These are phyloP conservation scores for Orientallactaga bullata DNA, from an alignment of 2,113 vertebrate genomes.

Conservation along the genomic window DNA sequence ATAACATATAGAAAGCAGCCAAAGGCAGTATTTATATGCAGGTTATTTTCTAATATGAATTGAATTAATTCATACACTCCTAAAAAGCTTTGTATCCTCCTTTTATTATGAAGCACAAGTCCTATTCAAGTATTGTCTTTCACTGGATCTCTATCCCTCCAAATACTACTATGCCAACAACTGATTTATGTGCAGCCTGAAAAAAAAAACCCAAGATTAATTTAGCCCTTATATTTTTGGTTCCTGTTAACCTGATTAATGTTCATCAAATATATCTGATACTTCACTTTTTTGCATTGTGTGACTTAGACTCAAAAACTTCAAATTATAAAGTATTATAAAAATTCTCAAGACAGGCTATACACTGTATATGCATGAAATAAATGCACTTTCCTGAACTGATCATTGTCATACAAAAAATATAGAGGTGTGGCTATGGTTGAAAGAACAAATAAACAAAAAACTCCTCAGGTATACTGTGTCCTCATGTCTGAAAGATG, in stretches of 20 bases:
- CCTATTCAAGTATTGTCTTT: background rate
- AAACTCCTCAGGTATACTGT: background rate
- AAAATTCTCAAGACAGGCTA: background rate
- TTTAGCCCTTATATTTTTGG: background rate
- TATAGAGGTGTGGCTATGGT: background rate
- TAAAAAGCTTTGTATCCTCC: too few species aligned
- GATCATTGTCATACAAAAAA: background rate
- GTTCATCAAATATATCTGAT: background rate
- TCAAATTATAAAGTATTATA: slow-evolving; percentile 26
- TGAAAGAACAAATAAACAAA: background rate
- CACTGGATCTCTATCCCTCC: background rate
- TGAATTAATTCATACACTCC: too few species aligned
- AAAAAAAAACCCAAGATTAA: background rate
- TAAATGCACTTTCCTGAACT: background rate
- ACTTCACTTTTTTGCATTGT: slow-evolving; percentile 3
- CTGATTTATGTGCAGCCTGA: background rate
- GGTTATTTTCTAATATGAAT: too few species aligned
- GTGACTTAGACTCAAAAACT: slow-evolving; percentile 32
- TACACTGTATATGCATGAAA: slow-evolving; percentile 17
- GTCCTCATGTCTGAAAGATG: background rate
- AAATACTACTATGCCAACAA: background rate
- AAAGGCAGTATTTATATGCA: too few species aligned
- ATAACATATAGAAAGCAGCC: too few species aligned
- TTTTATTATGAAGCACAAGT: too few species aligned
- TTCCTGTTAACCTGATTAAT: background rate